Percentiles rank a stretch among this genome's conserved stretches.
Evolutionary conservation across 2,888 invertebrate genomes (phyloP).

Genomic region (Epiperipatus broadwayi): DNA sequence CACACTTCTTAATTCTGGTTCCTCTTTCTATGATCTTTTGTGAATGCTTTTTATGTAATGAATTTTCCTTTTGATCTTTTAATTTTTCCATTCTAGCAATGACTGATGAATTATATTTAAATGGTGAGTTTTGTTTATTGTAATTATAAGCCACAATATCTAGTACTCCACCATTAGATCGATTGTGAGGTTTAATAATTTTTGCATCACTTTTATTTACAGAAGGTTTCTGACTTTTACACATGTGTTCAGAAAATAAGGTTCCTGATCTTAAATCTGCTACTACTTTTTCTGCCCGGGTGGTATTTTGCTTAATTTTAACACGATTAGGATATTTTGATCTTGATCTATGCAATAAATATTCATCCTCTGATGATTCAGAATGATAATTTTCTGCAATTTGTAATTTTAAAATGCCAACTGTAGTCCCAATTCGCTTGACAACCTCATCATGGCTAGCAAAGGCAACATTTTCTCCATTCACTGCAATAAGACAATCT

Average conservation of each 20-base stretch:
- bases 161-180: no score
- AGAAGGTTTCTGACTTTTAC: constrained; percentile 12
- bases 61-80: no score
- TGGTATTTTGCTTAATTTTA: constrained; percentile 23
- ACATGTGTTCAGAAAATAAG: constrained; percentile 26
- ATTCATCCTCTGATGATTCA: constrained; percentile 55
- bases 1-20: no score
- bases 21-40: no score
- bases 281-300: constrained; percentile 34
- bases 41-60: no score
- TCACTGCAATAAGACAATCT: constrained; percentile 76
- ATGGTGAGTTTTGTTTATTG: no score
- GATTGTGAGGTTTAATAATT: no score
- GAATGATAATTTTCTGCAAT: constrained; percentile 71
- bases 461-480: constrained; percentile 73
- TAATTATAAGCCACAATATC: no score
- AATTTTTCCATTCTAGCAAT: no score
- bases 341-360: constrained; percentile 22
- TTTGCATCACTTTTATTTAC: no score
- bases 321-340: constrained; percentile 27
- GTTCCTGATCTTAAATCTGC: constrained; percentile 35
- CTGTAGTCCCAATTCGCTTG: constrained; percentile 63
- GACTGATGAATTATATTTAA: no score
- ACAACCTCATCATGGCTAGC: constrained; percentile 84
- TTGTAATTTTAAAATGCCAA: constrained; percentile 58